Conservation (phyloP, 2,113 vertebrate species). For the Lampris incognitus region DNA sequence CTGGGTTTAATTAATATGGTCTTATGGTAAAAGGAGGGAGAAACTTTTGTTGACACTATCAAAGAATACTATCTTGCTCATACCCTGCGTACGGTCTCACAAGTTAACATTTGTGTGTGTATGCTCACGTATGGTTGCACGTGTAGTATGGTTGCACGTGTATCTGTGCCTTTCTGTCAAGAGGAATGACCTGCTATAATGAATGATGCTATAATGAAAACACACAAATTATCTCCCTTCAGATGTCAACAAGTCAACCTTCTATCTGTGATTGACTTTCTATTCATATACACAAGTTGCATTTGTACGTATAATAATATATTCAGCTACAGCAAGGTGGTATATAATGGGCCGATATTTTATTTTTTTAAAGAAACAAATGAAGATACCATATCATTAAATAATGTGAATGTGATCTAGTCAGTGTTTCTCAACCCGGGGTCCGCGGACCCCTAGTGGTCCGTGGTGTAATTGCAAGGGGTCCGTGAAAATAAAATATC, state of each 20-base stretch:
- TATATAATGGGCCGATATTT: no score
- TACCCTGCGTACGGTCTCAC: background rate
- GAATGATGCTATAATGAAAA: background rate
- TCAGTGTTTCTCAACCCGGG: no score
- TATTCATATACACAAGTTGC: background rate
- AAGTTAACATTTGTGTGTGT: background rate
- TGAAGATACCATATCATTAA: no score
- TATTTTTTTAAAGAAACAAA: no score
- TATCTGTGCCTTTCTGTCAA: background rate
- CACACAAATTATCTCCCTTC: background rate
- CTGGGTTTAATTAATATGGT: slow-evolving; percentile 25
- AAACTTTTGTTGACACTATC: slow-evolving; percentile 7
- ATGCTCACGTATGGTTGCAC: background rate
- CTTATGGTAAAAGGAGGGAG: slow-evolving; percentile 24
- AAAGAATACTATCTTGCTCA: background rate
- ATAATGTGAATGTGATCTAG: no score
- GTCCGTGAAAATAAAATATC: no score
- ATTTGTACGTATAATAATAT: background rate
- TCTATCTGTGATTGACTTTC: background rate
- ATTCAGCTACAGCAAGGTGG: no score
- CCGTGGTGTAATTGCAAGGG: no score
- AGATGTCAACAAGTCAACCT: background rate
- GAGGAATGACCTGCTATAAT: background rate
- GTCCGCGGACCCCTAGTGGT: no score
- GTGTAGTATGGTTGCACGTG: background rate